Base-by-base conservation (phyloP, 2,888 invertebrate genomes). In the Imbricaverruca yamaguchii region DNA sequence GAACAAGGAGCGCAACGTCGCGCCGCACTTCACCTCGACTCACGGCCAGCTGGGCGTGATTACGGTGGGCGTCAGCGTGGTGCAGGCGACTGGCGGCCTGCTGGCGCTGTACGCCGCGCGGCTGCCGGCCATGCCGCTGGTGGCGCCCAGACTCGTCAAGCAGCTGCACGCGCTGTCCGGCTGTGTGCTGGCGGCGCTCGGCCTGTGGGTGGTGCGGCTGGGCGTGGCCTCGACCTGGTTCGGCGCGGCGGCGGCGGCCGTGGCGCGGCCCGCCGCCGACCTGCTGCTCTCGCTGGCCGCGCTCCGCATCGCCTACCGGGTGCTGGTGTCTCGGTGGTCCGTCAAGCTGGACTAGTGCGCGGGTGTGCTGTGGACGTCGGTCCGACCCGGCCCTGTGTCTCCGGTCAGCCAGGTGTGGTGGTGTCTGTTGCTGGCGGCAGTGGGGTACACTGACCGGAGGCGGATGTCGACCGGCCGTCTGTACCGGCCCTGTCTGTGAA, bases 1-100 rank as follows among this genome's bases (percentile, higher is more conserved):
- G 13, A 74, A 74, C 74, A 74, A 74, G 74, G 74, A 74, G 74
- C 53, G 12, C 18, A 53, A 55, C 55, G 74, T 53, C 21, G 74
- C 74, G 18, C 21, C 74, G 12, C 74, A 74, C 74, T 55, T 74
- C 53, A 74, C 53, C 53, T 74, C 74, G 11, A 7, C 39, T 4
- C 74, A 74, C 74, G 21, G 53, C 21, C 74, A 74, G 74, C 39
- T 39, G 74, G 74, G 74, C 21, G 9, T 10, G 8, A 21, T 18
- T 1, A 2, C 53, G 9, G 53, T 55, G 53, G 39, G 53, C 21
- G 74, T 21, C 21, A 13, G 53, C 9, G 55, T 15, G 13, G 74
- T 9, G 21, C 74, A 74, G 74, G 6, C 21, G 18, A 55, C 55
- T 21, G 74, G 74, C 55, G 74, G 74, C 21, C 53, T 74, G 74